Evolutionary conservation across 2,797 vertebrate species (phyloP).

Genomic region (Orestias chungarensis): DNA sequence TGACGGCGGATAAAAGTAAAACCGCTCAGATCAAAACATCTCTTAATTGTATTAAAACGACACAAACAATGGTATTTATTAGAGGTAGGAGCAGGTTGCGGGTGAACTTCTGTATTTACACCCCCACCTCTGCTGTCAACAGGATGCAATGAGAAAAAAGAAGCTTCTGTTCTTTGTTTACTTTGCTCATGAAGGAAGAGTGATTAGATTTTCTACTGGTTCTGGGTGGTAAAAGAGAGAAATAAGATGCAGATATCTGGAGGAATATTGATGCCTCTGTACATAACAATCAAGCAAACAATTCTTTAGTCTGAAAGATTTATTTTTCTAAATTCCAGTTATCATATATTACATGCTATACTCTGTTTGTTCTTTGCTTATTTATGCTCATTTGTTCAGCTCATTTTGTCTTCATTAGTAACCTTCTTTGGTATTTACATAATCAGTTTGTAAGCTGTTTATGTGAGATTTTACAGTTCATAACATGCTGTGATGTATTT

Average conservation of each 20-base stretch:
- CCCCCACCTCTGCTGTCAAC: conserved; percentile 63
- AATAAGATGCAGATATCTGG: background rate
- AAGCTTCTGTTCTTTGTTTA: conserved; percentile 33
- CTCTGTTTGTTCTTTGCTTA: background rate
- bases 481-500: background rate
- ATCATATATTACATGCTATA: background rate
- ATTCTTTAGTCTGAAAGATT: background rate
- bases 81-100: conserved; percentile 49
- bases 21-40: conserved; percentile 67
- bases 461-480: background rate
- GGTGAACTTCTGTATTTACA: conserved; percentile 61
- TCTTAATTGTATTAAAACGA: conserved; percentile 75
- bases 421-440: background rate
- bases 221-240: conserved; percentile 2
- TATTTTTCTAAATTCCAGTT: background rate
- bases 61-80: conserved; percentile 71
- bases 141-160: conserved; percentile 41
- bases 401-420: background rate
- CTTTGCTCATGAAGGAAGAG: conserved; percentile 10
- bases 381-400: conserved; percentile 2
- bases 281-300: background rate
- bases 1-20: conserved; percentile 69
- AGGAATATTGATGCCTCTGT: background rate
- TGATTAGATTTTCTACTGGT: conserved; percentile 18
- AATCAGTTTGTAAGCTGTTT: background rate